Evolutionary conservation across 1,140 invertebrate genomes (phyloP).

Genomic region (Heliconius hermathena): DNA sequence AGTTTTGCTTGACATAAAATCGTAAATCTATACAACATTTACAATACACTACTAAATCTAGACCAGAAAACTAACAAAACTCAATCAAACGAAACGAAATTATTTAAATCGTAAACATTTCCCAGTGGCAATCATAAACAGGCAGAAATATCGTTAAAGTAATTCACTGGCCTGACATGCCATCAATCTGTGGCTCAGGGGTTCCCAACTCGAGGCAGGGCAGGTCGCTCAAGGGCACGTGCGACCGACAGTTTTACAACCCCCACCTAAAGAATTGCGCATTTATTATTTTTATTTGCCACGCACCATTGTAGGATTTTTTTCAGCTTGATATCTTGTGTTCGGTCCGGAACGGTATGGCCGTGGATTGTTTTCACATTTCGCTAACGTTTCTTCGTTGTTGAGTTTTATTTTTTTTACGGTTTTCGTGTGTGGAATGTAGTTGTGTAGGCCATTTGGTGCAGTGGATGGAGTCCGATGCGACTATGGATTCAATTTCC

Average conservation of each 20-base stretch:
- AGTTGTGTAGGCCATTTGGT: background rate
- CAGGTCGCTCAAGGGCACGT: constrained; percentile 63
- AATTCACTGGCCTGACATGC: constrained; percentile 46
- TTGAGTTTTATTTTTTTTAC: background rate
- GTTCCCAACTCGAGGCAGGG: constrained; percentile 45
- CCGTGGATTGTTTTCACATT: background rate
- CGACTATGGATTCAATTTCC: background rate
- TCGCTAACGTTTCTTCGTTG: background rate
- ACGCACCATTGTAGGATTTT: constrained; percentile 54
- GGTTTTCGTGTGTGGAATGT: background rate
- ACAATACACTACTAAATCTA: background rate
- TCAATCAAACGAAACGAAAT: background rate
- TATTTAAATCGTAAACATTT: constrained; percentile 33
- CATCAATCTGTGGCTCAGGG: constrained; percentile 59
- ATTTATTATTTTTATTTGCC: constrained; percentile 77
- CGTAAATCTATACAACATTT: background rate
- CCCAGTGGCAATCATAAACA: constrained; percentile 40
- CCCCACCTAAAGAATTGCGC: constrained; percentile 70
- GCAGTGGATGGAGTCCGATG: background rate
- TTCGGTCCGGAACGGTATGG: background rate
- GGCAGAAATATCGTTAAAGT: constrained; percentile 50
- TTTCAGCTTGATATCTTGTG: constrained; percentile 57
- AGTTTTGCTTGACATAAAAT: background rate
- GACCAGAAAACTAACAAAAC: background rate
- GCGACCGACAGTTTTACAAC: constrained; percentile 73